Evolutionary conservation across 1,140 invertebrate species (phyloP), one percentile per base, ranked within the genome.

Genomic region (Zophobas morio): DNA sequence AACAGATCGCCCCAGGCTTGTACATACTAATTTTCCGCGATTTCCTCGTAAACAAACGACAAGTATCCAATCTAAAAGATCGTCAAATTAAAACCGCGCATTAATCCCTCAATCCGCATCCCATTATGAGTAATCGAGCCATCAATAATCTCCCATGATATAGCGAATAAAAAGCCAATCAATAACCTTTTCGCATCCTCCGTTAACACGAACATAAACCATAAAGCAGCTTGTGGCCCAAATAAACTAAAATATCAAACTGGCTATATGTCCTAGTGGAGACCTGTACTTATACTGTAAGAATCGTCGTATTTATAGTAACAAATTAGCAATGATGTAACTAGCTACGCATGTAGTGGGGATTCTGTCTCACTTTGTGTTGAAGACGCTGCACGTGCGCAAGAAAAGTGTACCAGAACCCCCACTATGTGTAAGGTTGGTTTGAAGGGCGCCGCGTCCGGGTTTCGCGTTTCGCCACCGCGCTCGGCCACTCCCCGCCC

Each of bases 171-270:
- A 70, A 76, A 70, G 57, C 51, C 60, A 76, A 74, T 74, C 54
- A 57, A 74, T 74, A 74, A 42, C 39, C 46, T 20, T 53, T 53
- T 39, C 36, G 71, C 53, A 56, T 74, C 71, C 32, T 47, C 42
- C 20, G 60, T 47, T 63, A 66, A 75, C 74, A 75, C 74, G 56
- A 51, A 49, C 36, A 75, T 75, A 75, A 75, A 75, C 57, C 8
- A 70, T 66, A 75, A 66, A 75, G 53, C 74, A 40, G 46, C 34
- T 36, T 56, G 53, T 35, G 53, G 40, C 53, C 33, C 72, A 40
- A 54, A 74, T 54, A 47, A 66, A 70, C 46, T 75, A 75, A 75
- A 75, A 70, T 75, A 75, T 70, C 66, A 75, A 75, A 75, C 57
- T 36, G 70, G 77, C 53, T 66, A 74, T 75, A 78, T 75, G 72